Conservation (phyloP, 2,888 invertebrate species). For the Epinotia demarniana region DNA sequence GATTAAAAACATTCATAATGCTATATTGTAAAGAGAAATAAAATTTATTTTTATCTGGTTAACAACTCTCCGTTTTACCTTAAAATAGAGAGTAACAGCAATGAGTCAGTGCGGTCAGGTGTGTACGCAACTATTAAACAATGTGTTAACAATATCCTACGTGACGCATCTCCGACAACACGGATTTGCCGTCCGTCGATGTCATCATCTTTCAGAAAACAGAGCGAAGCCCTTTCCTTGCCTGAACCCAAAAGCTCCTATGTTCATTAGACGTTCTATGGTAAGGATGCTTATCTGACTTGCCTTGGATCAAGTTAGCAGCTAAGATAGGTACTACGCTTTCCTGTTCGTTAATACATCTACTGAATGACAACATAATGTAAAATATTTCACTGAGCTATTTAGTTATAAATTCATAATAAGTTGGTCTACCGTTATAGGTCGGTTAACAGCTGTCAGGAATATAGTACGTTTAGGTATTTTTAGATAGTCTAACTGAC, state of each 20-base stretch:
- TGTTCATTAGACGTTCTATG: not conserved
- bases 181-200: conserved; percentile 19
- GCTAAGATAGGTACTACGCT: not conserved
- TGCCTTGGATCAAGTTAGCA: not conserved
- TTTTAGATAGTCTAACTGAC: too few species aligned
- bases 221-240: not conserved
- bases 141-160: conserved; percentile 34
- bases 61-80: conserved; percentile 21
- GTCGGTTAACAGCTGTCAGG: too few species aligned
- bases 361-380: not conserved
- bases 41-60: conserved; percentile 42
- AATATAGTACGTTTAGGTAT: too few species aligned
- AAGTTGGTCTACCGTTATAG: too few species aligned
- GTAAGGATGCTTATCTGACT: not conserved
- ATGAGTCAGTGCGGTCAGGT: conserved; percentile 38
- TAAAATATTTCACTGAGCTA: too few species aligned
- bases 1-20: conserved; percentile 44
- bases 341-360: not conserved
- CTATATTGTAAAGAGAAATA: conserved; percentile 43
- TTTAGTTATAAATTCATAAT: too few species aligned
- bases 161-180: conserved; percentile 42
- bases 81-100: conserved; percentile 4
- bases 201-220: conserved; percentile 9
- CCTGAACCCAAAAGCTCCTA: not conserved
- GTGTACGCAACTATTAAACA: conserved; percentile 26